phyloP scores from a whole-genome alignment of 2,113 vertebrate species.

The Podarcis cretensis region DNA sequence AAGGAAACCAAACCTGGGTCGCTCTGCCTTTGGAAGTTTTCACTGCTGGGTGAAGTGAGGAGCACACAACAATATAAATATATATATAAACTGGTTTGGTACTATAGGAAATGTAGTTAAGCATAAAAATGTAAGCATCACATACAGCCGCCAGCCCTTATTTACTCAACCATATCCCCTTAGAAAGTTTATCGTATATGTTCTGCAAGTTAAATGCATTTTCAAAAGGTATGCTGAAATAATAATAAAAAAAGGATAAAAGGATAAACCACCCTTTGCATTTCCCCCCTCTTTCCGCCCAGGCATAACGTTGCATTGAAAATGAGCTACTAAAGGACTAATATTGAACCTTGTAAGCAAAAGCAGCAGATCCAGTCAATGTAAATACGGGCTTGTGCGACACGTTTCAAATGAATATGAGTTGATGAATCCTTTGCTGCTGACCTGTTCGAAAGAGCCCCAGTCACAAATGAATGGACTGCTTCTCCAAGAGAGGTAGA shows the following conservation, averaged over 20 bases:
- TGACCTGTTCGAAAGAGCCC: slow-evolving; percentile 61
- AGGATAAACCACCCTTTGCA: background rate
- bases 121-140: slow-evolving; percentile 43
- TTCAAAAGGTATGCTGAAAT: slow-evolving; percentile 36
- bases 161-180: slow-evolving; percentile 59
- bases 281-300: background rate
- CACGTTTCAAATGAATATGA: slow-evolving; percentile 54
- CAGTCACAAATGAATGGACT: slow-evolving; percentile 56
- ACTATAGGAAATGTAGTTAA: accelerated
- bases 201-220: slow-evolving; percentile 67
- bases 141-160: background rate
- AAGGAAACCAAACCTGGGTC: background rate
- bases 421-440: slow-evolving; percentile 48
- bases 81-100: background rate
- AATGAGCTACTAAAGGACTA: background rate
- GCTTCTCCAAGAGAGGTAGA: slow-evolving; percentile 70
- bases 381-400: slow-evolving; percentile 49
- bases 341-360: slow-evolving; percentile 44
- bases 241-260: slow-evolving; percentile 35
- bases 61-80: background rate
- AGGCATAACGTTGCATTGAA: background rate
- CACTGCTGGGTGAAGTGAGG: no score
- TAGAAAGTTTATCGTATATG: slow-evolving; percentile 53
- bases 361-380: slow-evolving; percentile 42
- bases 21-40: background rate